Evolutionary conservation across 2,113 vertebrate species (phyloP).

Genomic region (Platycercus adscitus): DNA sequence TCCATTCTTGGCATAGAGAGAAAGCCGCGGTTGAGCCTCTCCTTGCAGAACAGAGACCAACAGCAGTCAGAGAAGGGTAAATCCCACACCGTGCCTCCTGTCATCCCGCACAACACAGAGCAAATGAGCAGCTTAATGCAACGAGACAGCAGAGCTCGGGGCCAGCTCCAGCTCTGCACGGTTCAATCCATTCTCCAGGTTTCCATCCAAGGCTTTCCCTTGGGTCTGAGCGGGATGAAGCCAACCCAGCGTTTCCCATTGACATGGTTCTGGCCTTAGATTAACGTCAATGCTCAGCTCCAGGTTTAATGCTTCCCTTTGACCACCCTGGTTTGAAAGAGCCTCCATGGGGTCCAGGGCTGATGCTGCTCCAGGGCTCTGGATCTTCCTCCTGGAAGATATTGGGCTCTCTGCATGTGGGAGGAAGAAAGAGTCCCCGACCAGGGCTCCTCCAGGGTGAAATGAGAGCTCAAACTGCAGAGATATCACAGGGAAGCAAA

Average conservation of each 20-base stretch:
- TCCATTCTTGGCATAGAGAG: background rate
- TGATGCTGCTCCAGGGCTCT: background rate
- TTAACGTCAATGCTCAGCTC: accelerated
- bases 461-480: background rate
- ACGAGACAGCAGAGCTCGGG: background rate
- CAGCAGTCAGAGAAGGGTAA: accelerated
- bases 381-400: background rate
- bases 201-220: background rate
- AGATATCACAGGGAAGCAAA: background rate
- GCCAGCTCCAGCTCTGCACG: background rate
- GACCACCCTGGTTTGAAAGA: background rate
- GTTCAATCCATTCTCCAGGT: background rate
- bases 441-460: background rate
- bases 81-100: background rate
- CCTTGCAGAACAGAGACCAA: background rate
- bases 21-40: background rate
- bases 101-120: background rate
- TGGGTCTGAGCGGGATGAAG: accelerated
- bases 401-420: background rate
- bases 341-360: background rate
- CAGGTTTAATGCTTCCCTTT: background rate
- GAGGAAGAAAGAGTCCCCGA: background rate
- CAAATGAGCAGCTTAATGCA: background rate
- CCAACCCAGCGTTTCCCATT: accelerated
- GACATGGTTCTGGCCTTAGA: background rate